phyloP scores from a whole-genome alignment of 1,140 invertebrate species.

The Pentalonia nigronervosa region DNA sequence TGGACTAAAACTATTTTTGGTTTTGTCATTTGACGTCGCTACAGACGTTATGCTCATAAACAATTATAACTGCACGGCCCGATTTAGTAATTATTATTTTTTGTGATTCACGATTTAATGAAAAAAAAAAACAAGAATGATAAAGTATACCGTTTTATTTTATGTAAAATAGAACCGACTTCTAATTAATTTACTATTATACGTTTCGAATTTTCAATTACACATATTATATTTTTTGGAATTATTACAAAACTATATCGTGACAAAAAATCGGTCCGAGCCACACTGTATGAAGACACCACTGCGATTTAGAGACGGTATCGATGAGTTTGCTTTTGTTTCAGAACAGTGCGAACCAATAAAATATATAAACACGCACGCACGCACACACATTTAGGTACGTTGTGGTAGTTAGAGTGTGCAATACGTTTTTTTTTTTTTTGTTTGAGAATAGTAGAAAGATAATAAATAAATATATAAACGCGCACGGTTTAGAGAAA shows the following conservation, averaged over 20 bases:
- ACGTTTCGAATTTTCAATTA: neutral
- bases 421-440: conserved; percentile 11
- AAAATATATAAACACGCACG: neutral
- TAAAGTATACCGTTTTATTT: neutral
- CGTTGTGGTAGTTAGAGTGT: neutral
- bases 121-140: neutral
- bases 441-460: neutral
- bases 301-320: neutral
- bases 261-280: neutral
- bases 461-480: conserved; percentile 20
- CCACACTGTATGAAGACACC: no score
- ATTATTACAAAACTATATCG: neutral
- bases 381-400: neutral
- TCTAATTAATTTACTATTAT: neutral
- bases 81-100: neutral
- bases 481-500: neutral
- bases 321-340: neutral
- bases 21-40: no score
- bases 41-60: no score
- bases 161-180: neutral
- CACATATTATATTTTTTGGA: neutral
- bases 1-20: no score
- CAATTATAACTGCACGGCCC: neutral
- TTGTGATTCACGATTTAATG: neutral
- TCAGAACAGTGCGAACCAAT: neutral